phyloP scores from a whole-genome alignment of 2,113 vertebrate species.

The Anoplopoma fimbria region DNA sequence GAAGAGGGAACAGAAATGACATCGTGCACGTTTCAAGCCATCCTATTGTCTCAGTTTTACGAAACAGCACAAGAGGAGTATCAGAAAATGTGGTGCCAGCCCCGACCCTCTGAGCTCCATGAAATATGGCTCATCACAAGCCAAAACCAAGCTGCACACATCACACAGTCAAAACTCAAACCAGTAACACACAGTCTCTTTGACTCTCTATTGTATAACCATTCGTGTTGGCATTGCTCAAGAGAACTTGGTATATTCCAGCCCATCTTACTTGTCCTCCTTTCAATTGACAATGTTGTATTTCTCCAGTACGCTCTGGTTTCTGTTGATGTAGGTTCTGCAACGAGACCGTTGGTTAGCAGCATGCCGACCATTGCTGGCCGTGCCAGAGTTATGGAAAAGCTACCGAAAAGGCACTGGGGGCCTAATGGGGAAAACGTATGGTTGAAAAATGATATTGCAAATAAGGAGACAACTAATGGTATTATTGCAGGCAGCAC shows the following conservation, averaged over 20 bases:
- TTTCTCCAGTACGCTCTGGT: constrained; percentile 40
- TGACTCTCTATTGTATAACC: constrained; percentile 67
- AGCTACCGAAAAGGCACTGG: constrained; percentile 54
- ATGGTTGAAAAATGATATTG: constrained; percentile 76
- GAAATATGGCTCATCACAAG: constrained; percentile 66
- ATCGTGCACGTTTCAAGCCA: constrained; percentile 40
- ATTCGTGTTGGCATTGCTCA: constrained; percentile 51
- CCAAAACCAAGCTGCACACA: constrained; percentile 78
- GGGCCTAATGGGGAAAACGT: constrained; percentile 65
- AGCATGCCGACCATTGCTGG: constrained; percentile 35
- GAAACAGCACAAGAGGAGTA: constrained; percentile 40
- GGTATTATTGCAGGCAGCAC: constrained; percentile 70
- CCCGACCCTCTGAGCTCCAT: constrained; percentile 62
- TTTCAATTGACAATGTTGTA: constrained; percentile 41
- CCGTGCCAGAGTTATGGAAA: constrained; percentile 65
- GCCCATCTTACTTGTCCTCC: constrained; percentile 48
- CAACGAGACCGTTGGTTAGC: constrained; percentile 57
- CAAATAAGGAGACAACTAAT: constrained; percentile 76
- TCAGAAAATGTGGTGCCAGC: constrained; percentile 63
- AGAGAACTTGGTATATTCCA: constrained; percentile 56
- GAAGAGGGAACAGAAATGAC: constrained; percentile 20
- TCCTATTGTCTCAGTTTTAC: constrained; percentile 56
- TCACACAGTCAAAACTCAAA: constrained; percentile 70
- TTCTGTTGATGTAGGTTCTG: constrained; percentile 58
- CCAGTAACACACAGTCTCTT: constrained; percentile 58